Evolutionary conservation across 2,888 invertebrate species (phyloP), one percentile per base, ranked within the genome.

Genomic region (Villa cingulata): DNA sequence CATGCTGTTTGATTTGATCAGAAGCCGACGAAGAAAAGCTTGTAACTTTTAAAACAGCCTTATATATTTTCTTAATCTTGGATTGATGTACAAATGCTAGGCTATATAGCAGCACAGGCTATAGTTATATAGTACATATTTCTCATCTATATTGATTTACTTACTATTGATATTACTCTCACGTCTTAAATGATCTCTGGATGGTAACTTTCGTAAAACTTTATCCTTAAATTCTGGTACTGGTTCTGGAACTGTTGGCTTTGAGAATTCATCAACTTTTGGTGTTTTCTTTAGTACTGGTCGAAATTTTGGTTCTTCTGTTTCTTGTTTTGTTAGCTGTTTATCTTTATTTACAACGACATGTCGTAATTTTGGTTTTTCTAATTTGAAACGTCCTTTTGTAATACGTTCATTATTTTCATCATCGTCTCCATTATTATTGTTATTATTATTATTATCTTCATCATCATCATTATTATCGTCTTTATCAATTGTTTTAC

Each of bases 171-270:
- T 60, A 48, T 60, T 64, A 59, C 63, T 64, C 29, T 32, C 29
- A 32, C 29, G 29, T 32, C 29, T 32, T 32, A 32, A 32, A 12
- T 32, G 29, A 32, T 12, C 12, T 32, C 29, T 32, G 43, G 64
- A 61, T 48, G 62, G 60, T 48, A 65, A 60, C 58, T 66, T 66
- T 50, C 64, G 62, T 48, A 66, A 57, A 43, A 65, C 62, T 54
- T 66, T 64, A 57, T 66, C 67, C 57, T 64, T 65, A 53, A 66
- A 65, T 53, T 66, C 66, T 37, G 66, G 65, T 52, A 65, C 65
- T 45, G 59, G 56, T 50, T 65, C 64, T 40, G 63, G 59, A 57
- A 64, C 62, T 37, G 59, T 53, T 54, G 63, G 61, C 56, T 66
- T 65, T 38, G 63, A 54, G 15, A 54, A 43, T 49, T 68, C 68